phyloP scores from a whole-genome alignment of 2,888 invertebrate species.

The Andricus quercusramuli region DNA sequence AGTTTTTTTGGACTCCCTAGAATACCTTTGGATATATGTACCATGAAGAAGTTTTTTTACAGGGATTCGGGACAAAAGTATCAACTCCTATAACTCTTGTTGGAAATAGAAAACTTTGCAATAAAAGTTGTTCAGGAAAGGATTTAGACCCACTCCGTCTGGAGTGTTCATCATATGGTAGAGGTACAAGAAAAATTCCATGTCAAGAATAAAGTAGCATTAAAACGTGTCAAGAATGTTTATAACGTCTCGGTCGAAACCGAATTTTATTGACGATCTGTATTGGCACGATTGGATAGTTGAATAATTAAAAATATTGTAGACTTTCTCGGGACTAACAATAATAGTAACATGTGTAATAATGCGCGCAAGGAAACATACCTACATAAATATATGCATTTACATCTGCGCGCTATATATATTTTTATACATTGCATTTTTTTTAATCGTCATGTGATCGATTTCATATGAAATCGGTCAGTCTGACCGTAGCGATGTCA shows the following conservation, averaged over 20 bases:
- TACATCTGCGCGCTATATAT: conserved; percentile 46
- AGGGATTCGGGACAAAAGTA: no score
- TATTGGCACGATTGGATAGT: conserved; percentile 75
- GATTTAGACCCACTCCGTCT: no score
- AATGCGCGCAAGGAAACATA: conserved; percentile 47
- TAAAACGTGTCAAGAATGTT: not conserved
- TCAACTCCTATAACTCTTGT: no score
- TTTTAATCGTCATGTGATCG: not conserved
- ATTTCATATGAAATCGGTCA: no score
- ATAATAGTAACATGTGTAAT: conserved; percentile 45
- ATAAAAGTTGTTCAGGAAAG: no score
- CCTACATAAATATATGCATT: conserved; percentile 46
- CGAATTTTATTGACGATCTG: conserved; percentile 49
- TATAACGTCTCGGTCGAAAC: conserved; percentile 39
- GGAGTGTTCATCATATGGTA: no score
- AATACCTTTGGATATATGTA: no score
- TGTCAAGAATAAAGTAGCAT: not conserved
- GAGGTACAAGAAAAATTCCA: no score
- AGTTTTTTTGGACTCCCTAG: no score
- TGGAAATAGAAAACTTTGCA: no score
- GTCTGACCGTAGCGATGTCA: no score
- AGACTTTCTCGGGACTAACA: conserved; percentile 50
- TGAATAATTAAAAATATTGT: conserved; percentile 73
- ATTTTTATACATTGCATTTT: conserved; percentile 43
- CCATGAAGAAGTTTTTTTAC: no score